Evolutionary conservation across 1,140 invertebrate genomes (phyloP).

Genomic region (Drosophila hydei): DNA sequence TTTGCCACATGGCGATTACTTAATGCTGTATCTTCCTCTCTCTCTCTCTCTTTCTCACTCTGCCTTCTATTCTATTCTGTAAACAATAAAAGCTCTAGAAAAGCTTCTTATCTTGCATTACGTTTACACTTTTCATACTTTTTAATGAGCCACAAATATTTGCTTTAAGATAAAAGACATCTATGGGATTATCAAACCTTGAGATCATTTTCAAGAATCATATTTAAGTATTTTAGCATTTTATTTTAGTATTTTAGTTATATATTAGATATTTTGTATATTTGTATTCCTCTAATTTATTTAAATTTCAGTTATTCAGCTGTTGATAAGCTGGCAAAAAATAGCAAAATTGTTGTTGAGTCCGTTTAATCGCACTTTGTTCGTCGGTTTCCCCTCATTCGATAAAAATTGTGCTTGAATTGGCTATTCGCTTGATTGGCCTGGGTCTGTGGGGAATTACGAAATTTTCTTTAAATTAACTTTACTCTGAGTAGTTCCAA

Average conservation of each 20-base stretch:
- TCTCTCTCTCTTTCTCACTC: background rate
- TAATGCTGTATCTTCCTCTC: constrained; percentile 3
- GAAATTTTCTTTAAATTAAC: constrained; percentile 31
- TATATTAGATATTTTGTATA: background rate
- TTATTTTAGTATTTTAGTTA: background rate
- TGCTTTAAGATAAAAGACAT: constrained; percentile 24
- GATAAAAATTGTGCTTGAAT: background rate
- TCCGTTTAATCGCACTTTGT: background rate
- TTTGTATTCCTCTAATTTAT: constrained; percentile 14
- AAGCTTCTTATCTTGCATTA: constrained; percentile 39
- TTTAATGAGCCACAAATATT: constrained; percentile 11
- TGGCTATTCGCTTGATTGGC: constrained; percentile 24
- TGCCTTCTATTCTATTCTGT: background rate
- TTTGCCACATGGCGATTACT: constrained; percentile 35
- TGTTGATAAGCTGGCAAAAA: constrained; percentile 27
- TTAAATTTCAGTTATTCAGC: background rate
- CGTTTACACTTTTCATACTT: constrained; percentile 15
- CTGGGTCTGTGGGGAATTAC: constrained; percentile 22
- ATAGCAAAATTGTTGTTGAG: background rate
- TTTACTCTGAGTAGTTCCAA: constrained; percentile 3
- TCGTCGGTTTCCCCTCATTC: background rate
- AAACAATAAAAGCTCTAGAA: constrained; percentile 5
- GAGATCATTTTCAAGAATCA: constrained; percentile 20
- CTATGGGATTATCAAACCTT: constrained; percentile 24
- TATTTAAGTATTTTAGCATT: background rate